Evolutionary conservation across 2,113 vertebrate genomes (phyloP).

Genomic region (Drymodes brunneopygia): DNA sequence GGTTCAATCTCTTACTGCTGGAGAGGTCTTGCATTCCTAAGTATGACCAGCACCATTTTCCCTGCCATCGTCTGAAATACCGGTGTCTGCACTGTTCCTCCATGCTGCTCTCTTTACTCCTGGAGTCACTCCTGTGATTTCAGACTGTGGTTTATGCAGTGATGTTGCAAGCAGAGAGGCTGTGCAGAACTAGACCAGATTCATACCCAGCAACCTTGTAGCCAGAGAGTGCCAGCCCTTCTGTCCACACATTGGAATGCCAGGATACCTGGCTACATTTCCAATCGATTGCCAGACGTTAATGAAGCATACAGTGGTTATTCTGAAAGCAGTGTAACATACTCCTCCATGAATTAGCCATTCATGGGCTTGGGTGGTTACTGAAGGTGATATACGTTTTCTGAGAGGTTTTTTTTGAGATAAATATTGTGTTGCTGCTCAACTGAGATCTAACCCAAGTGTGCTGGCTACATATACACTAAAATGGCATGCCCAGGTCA

Average conservation of each 20-base stretch:
- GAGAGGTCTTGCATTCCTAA: neutral
- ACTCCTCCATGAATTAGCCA: neutral
- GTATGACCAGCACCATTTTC: neutral
- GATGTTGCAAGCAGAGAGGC: no score
- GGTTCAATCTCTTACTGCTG: neutral
- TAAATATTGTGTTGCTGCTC: neutral
- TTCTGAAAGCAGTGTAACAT: conserved; percentile 6
- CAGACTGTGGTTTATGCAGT: neutral
- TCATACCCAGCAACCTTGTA: neutral
- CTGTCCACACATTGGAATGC: rapidly evolving
- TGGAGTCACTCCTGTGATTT: rapidly evolving
- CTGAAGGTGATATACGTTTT: neutral
- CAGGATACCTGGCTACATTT: neutral
- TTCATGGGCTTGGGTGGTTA: neutral
- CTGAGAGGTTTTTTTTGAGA: neutral
- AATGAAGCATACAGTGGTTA: neutral
- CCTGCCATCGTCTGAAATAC: neutral
- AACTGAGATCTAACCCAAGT: neutral
- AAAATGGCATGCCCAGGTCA: neutral
- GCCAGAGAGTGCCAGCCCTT: neutral
- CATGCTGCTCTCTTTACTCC: neutral
- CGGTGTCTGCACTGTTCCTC: neutral
- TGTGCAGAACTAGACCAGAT: no score
- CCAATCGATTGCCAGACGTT: neutral
- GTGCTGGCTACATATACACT: neutral